Evolutionary conservation across 2,797 vertebrate genomes (phyloP).

Genomic region (Enteromius mattozi): DNA sequence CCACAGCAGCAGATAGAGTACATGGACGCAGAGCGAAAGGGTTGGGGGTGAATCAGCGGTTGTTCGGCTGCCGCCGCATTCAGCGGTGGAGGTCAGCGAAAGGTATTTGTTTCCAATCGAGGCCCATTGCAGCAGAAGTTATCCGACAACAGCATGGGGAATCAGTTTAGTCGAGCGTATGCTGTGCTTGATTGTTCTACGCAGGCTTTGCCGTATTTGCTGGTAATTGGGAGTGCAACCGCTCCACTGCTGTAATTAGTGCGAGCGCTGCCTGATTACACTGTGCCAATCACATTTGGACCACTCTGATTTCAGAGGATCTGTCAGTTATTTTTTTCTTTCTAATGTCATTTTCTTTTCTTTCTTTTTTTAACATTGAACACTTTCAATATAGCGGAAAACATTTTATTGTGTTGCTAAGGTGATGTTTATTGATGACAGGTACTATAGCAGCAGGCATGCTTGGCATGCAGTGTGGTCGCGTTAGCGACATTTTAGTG

Average conservation of each 20-base stretch:
- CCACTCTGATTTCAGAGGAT: conserved; percentile 2
- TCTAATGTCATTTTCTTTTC: conserved; percentile 11
- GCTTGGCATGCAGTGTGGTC: background rate
- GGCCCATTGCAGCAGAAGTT: conserved; percentile 61
- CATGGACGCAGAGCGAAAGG: conserved; percentile 16
- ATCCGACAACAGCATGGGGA: conserved; percentile 45
- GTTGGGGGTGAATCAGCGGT: conserved; percentile 30
- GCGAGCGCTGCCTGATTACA: conserved; percentile 33
- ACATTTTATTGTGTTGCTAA: background rate
- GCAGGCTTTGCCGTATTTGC: conserved; percentile 34
- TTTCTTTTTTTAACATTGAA: conserved; percentile 2
- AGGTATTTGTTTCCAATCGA: conserved; percentile 64
- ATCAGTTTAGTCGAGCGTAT: conserved; percentile 51
- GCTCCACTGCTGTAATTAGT: conserved; percentile 40
- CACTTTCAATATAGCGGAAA: background rate
- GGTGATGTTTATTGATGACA: background rate
- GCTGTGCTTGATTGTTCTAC: conserved; percentile 33
- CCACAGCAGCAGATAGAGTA: conserved; percentile 45
- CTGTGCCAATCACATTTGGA: conserved; percentile 17
- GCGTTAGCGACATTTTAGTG: background rate
- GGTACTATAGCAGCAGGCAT: background rate
- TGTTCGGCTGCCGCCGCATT: conserved; percentile 12
- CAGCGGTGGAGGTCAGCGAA: conserved; percentile 45
- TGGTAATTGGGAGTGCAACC: conserved; percentile 51
- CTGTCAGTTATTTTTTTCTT: conserved; percentile 21